Percentiles rank a stretch among this genome's conserved stretches.
Evolutionary conservation across 2,888 invertebrate genomes (phyloP).

Genomic region (Neoascia interrupta): DNA sequence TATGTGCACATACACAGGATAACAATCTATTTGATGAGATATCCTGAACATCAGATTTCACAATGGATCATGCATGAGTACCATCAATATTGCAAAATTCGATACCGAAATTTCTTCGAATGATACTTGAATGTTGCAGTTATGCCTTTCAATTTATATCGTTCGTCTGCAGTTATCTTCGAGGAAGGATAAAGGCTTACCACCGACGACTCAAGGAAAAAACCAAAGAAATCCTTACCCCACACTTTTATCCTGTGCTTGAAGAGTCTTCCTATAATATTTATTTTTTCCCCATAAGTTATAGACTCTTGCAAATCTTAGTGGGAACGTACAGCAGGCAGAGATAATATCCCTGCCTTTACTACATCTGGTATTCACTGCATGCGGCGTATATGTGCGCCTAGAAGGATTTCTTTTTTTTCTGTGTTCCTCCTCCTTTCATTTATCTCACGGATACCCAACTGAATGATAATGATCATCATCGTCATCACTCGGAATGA

Average conservation of each 20-base stretch:
- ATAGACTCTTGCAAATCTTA: too few species aligned
- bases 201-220: too few species aligned
- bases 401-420: too few species aligned
- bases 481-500: conserved; percentile 8
- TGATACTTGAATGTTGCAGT: conserved; percentile 47
- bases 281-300: too few species aligned
- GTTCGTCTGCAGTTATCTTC: too few species aligned
- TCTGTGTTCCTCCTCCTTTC: too few species aligned
- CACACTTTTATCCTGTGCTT: too few species aligned
- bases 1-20: too few species aligned
- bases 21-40: conserved; percentile 13
- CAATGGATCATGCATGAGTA: conserved; percentile 45
- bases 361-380: conserved; percentile 55
- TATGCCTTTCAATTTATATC: conserved; percentile 55
- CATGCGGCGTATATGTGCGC: conserved; percentile 34
- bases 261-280: too few species aligned
- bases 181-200: conserved; percentile 1
- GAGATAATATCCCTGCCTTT: too few species aligned
- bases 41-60: conserved; percentile 35
- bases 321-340: too few species aligned
- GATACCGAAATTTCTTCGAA: conserved; percentile 43
- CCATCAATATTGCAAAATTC: conserved; percentile 54
- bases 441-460: conserved; percentile 60
- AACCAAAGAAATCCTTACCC: too few species aligned
- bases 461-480: conserved; percentile 50